Base-by-base conservation (phyloP, 2,113 vertebrate species). In the Acanthisitta chloris region DNA sequence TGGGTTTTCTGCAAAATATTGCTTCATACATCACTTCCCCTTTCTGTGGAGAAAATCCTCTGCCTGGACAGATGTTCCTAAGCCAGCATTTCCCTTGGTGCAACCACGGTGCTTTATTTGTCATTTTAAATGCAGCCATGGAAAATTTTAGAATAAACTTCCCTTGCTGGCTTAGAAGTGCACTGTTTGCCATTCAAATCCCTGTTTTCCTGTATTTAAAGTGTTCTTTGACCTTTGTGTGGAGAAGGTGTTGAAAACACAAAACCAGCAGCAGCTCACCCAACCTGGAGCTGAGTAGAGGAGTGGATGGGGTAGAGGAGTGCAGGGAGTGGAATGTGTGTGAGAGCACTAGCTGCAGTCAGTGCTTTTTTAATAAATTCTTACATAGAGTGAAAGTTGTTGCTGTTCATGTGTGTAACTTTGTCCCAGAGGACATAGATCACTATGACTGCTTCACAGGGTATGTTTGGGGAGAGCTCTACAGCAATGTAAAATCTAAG, bases 401-500 rank as follows among this genome's bases (percentile, higher is more conserved):
- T 16, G 11, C 25, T 42, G 40, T 26, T 58, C 18, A 0, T 28
- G 8, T 31, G 26, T 49, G 29, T 79, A 31, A 2, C 38, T 61
- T 2, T 23, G 23, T 49, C 31, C 46, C 21, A 4, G n/a, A 45
- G 38, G 71, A 12, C 2, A 1, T 48, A n/a, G n/a, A n/a, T 23
- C 5, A 8, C 1, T 0, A 0, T 4, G 21, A 13, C 25, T n/a
- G 1, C 42, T 36, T 78, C 7, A 1, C 1, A 2, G 31, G 24
- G 9, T 14, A 6, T 0, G 0, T 49, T 5, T 24, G 9, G 23
- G 33, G 29, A 49, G 23, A 54, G 33, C 65, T 36, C 28, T 74
- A 1, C 20, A n/a, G 33, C 55, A 45, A 25, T 8, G 18, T 8
- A 19, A 71, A 65, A 59, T 14, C 25, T 5, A 8, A 16, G 1